These are phyloP conservation scores for Caenorhabditis latens DNA, from an alignment of 1,140 invertebrate species.

Conservation along the genomic window DNA sequence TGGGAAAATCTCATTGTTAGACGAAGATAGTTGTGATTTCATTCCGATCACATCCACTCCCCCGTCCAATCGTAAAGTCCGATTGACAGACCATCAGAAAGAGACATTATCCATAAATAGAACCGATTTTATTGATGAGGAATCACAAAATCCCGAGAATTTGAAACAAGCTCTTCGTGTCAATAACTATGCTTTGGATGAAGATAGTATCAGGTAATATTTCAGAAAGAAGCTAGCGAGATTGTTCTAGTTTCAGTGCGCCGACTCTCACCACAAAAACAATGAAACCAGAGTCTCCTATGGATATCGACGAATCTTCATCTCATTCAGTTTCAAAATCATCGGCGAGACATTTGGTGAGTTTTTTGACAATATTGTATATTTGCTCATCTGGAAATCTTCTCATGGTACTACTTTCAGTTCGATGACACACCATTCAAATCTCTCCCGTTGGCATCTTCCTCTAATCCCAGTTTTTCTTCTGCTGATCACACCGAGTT, in stretches of 20 bases:
- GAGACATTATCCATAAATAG: constrained; percentile 11
- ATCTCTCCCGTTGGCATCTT: too few relatives aligned
- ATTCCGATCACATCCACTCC: not conserved
- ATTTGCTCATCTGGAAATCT: not conserved
- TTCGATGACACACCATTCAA: not conserved
- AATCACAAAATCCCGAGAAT: constrained; percentile 2
- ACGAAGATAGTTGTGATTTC: constrained; percentile 36
- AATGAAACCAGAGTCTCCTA: not conserved
- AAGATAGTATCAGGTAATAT: constrained; percentile 3
- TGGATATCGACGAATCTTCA: not conserved
- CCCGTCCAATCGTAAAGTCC: not conserved
- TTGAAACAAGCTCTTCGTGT: not conserved
- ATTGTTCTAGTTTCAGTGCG: not conserved
- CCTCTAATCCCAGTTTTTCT: too few relatives aligned
- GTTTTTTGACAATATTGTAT: too few relatives aligned
- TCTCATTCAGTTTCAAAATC: not conserved
- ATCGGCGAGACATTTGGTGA: not conserved
- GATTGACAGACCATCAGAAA: constrained; percentile 17
- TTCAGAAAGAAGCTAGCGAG: not conserved
- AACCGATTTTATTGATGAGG: not conserved
- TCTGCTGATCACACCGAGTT: too few relatives aligned
- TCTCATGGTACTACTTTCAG: too few relatives aligned
- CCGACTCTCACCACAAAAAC: not conserved
- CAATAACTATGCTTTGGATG: constrained; percentile 1
- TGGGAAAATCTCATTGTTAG: not conserved